Evolutionary conservation across 2,113 vertebrate genomes (phyloP), one percentile per base, ranked within the genome.

Genomic region (Scolopax mira): DNA sequence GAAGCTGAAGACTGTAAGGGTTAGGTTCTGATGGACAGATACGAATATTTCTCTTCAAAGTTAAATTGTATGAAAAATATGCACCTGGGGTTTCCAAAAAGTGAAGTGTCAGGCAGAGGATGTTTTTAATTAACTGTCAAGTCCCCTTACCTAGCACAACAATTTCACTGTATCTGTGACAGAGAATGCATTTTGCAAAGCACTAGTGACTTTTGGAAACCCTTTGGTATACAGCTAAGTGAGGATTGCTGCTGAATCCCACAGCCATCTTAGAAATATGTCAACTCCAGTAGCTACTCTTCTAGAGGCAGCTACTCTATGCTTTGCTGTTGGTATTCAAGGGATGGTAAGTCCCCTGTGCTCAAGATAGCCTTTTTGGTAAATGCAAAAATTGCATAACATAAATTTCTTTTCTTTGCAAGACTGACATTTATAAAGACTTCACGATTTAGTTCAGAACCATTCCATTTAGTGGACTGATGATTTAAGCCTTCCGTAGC

Each of bases 361-460:
- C 91, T 94, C 67, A n/a, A 94, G 72, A 57, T 30, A 94, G 78
- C 10, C 28, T 89, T 94, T 88, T 85, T 39, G 22, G 49, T 93
- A 89, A 85, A 39, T 33, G 85, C 54, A 88, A 94, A 91, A 93
- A 72, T 39, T 35, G 11, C 6, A 8, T 35, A 89, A 93, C 54
- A 89, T 93, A 57, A 52, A 90, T 90, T 93, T 64, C 0, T 85
- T 95, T 84, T 61, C 69, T 96, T 89, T 93, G 65, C 82, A 93
- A 83, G 78, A 51, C 52, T 95, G 88, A 81, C 75, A 85, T 85
- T 96, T 96, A 73, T 74, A 96, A 96, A 88, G 46, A 86, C 78
- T 62, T 93, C 12, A 66, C 14, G 4, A 93, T 96, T 96, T 97
- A 88, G 73, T 92, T 96, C 88, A 92, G 89, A 95, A 85, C 46